A percentile compares a stretch with the other conserved stretches of the same genome.
Conservation (phyloP, 2,797 vertebrate species). For the Esox lucius region DNA sequence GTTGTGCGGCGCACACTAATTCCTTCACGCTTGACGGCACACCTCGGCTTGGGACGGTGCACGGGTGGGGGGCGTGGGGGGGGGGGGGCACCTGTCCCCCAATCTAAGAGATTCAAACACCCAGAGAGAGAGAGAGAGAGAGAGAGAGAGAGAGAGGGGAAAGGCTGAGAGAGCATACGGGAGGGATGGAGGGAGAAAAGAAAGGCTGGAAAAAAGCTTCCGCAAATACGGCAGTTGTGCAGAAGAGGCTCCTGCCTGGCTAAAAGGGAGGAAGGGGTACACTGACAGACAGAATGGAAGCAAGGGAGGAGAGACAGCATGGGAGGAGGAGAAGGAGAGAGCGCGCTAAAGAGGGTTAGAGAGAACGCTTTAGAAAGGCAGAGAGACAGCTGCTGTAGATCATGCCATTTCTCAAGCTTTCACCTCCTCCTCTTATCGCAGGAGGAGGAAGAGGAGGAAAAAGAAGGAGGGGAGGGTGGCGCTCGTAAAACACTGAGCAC, state of each 20-base stretch:
- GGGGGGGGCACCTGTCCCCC: slow-evolving; percentile 15
- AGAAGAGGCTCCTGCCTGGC: neutral
- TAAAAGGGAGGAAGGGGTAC: neutral
- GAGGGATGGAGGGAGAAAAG: neutral
- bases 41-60: neutral
- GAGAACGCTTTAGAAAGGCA: slow-evolving; percentile 69
- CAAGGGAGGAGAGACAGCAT: slow-evolving; percentile 12
- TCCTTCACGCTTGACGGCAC: slow-evolving; percentile 35
- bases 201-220: neutral
- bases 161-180: neutral
- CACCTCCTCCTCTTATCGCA: slow-evolving; percentile 75
- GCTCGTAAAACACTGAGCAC: slow-evolving; percentile 85
- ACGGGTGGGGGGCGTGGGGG: neutral
- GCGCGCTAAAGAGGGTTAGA: slow-evolving; percentile 36
- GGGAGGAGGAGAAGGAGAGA: slow-evolving; percentile 27
- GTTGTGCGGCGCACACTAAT: slow-evolving; percentile 15
- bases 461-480: slow-evolving; percentile 47
- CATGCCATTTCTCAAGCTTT: slow-evolving; percentile 84
- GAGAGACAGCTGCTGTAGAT: slow-evolving; percentile 79
- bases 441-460: slow-evolving; percentile 65
- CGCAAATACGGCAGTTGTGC: neutral
- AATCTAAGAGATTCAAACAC: neutral
- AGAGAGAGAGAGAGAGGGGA: neutral
- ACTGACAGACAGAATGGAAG: slow-evolving; percentile 18
- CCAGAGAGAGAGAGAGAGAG: neutral